Evolutionary conservation across 1,140 invertebrate genomes (phyloP), one percentile per base, ranked within the genome.

Genomic region (Pseudobourletiella spinata): DNA sequence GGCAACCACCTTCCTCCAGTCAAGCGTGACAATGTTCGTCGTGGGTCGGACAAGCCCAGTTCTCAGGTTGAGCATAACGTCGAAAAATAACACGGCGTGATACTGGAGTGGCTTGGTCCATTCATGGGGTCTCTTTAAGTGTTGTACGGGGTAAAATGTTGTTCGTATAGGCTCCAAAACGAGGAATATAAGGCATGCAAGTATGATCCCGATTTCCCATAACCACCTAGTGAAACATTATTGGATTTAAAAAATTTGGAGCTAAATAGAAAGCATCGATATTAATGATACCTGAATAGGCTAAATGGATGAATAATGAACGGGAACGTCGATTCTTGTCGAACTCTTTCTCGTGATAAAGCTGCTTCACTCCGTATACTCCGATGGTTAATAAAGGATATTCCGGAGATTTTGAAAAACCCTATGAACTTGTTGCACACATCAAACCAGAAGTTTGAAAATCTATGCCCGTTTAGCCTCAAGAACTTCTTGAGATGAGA

Each of bases 251-350:
- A 39, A 39, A 39, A 39, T 39, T 39, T n/a, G n/a, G n/a, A 39
- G 32, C 32, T 11, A 39, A 11, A 39, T 39, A 48, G 20, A 18
- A 18, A 48, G 14, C 6, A n/a, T n/a, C n/a, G n/a, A n/a, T n/a
- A n/a, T n/a, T n/a, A n/a, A n/a, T n/a, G 18, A 15, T 52, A 59
- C 62, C 57, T 58, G 43, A 68, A 68, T 20, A 32, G 16, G 32
- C 57, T 60, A 29, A 61, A 64, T 1, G 66, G 66, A 56, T 68
- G 66, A 8, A 68, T 64, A 11, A 59, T 59, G 42, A 58, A 65
- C 0, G 66, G 66, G 44, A 43, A 64, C 16, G 62, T 46, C 4
- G 66, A 35, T 26, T 62, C 30, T 42, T 68, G 66, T n/a, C 62
- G 24, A 16, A 58, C 43, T n/a, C 66, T 30, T 28, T 68, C 66